A percentile compares a stretch with the other conserved stretches of the same genome.
These are phyloP conservation scores for Myzus persicae DNA, from an alignment of 1,140 invertebrate genomes.

Conservation along the genomic window DNA sequence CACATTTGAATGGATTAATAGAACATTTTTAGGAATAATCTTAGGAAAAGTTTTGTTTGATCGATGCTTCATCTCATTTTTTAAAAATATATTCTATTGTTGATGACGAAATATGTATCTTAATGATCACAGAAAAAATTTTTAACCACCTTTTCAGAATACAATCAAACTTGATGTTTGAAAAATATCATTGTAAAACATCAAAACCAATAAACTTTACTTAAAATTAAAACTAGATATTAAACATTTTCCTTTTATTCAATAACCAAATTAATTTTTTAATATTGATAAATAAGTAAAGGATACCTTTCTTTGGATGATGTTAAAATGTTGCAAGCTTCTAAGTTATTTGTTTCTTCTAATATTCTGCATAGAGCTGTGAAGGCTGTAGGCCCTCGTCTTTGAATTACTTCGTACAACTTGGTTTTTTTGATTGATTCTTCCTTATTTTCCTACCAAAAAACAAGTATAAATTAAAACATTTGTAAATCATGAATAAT, in stretches of 20 bases:
- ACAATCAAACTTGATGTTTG: too few relatives aligned
- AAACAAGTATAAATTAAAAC: background rate
- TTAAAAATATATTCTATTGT: too few relatives aligned
- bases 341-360: conserved; percentile 31
- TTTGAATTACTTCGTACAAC: conserved; percentile 47
- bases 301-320: background rate
- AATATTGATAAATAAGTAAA: background rate
- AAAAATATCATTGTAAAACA: too few relatives aligned
- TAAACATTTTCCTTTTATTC: background rate
- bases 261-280: background rate
- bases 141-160: too few relatives aligned
- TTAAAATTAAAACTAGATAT: background rate
- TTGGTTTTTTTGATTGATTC: background rate
- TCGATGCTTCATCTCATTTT: background rate
- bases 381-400: conserved; percentile 49
- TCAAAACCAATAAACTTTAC: too few relatives aligned
- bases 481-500: background rate
- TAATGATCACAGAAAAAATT: too few relatives aligned
- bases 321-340: conserved; percentile 28
- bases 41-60: background rate
- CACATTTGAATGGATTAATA: too few relatives aligned
- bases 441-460: background rate
- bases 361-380: background rate
- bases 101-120: too few relatives aligned
- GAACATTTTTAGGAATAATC: too few relatives aligned